Percentiles rank a stretch among this genome's conserved stretches.
Conservation (phyloP, 2,113 vertebrate genomes). For the Oenanthe melanoleuca region DNA sequence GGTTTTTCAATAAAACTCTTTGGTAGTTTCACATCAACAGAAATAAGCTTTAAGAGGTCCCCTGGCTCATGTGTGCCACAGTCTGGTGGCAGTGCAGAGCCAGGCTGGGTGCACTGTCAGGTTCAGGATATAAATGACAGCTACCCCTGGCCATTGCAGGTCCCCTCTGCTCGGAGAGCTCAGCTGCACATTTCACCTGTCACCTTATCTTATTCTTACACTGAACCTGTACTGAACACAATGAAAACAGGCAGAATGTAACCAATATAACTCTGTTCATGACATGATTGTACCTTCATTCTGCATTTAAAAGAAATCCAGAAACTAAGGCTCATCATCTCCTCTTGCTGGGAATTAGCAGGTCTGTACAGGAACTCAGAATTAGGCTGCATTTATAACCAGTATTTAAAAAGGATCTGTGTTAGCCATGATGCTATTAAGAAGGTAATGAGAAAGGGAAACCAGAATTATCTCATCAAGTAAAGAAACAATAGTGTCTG, state of each 20-base stretch:
- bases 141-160: background rate
- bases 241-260: background rate
- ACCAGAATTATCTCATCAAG: background rate
- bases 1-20: background rate
- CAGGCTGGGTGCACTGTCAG: fast-evolving
- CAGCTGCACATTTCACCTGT: background rate
- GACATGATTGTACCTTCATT: background rate
- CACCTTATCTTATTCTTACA: background rate
- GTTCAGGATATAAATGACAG: background rate
- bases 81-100: background rate
- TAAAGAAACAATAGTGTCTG: background rate
- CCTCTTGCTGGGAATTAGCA: background rate
- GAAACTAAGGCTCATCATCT: background rate
- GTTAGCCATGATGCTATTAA: background rate
- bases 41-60: background rate
- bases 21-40: background rate
- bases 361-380: background rate
- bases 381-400: background rate
- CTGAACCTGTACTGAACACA: background rate
- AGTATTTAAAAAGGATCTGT: background rate
- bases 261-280: background rate
- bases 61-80: background rate
- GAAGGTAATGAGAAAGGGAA: background rate
- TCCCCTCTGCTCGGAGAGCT: background rate
- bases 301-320: background rate